Evolutionary conservation across 2,888 invertebrate genomes (phyloP).

Genomic region (Watsonalla binaria): DNA sequence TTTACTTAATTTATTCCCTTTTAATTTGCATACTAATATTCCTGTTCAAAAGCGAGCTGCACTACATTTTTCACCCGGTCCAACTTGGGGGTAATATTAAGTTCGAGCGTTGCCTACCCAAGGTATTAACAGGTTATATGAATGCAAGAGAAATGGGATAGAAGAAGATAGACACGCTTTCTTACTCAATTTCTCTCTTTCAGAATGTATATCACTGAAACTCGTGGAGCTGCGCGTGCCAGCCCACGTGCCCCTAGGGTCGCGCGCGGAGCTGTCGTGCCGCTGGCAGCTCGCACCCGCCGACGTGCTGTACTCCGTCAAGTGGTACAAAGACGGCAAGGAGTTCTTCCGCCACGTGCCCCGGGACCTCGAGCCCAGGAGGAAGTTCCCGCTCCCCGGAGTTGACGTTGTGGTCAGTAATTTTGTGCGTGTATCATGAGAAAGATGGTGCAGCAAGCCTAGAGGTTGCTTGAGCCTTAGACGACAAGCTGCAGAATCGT

Average conservation of each 20-base stretch:
- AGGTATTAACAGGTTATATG: too few relatives aligned
- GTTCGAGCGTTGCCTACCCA: too few relatives aligned
- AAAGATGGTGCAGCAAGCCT: too few relatives aligned
- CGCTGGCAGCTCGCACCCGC: constrained; percentile 88
- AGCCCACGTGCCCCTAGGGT: constrained; percentile 87
- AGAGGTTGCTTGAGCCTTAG: too few relatives aligned
- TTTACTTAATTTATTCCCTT: background rate
- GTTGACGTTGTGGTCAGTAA: constrained; percentile 87
- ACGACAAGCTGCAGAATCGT: too few relatives aligned
- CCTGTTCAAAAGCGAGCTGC: too few relatives aligned
- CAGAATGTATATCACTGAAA: constrained; percentile 59
- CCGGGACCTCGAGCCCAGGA: constrained; percentile 87
- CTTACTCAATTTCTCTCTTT: background rate
- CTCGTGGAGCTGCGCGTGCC: constrained; percentile 89
- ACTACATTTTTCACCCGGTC: too few relatives aligned
- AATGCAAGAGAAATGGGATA: too few relatives aligned
- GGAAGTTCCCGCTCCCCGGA: constrained; percentile 88
- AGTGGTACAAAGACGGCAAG: constrained; percentile 95
- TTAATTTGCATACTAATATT: too few relatives aligned
- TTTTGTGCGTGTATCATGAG: background rate
- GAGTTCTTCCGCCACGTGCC: constrained; percentile 94
- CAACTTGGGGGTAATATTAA: too few relatives aligned
- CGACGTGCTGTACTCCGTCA: constrained; percentile 91
- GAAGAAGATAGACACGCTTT: background rate
- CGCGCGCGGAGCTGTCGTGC: constrained; percentile 87